Percentiles rank a stretch among this genome's conserved stretches.
Evolutionary conservation across 2,113 vertebrate species (phyloP).

Genomic region (Cercopithecus mona): DNA sequence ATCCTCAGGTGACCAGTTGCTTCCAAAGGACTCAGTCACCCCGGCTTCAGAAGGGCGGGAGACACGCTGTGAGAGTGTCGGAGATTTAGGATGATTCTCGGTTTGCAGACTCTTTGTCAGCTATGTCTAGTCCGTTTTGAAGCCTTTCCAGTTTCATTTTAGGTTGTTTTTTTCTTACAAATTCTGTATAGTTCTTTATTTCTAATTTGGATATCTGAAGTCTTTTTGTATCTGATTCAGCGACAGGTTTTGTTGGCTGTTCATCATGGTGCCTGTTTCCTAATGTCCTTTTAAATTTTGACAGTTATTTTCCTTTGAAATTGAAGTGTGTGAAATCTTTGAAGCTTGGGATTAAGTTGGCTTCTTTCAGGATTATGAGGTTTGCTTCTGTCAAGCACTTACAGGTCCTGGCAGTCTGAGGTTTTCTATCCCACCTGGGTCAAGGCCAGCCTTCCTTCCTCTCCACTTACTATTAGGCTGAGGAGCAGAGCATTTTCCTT

Average conservation of each 20-base stretch:
- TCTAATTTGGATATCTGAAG: background rate
- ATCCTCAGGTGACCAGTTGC: background rate
- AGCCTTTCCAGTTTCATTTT: background rate
- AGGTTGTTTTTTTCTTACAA: background rate
- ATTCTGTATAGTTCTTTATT: background rate
- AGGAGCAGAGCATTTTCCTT: background rate
- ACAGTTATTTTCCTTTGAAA: background rate
- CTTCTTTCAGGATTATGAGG: background rate
- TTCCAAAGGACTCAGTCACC: background rate
- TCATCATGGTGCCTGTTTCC: background rate
- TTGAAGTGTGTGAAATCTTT: background rate
- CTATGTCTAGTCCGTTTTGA: background rate
- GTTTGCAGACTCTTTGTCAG: background rate
- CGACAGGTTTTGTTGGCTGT: background rate
- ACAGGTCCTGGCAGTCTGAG: background rate
- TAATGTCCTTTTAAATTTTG: background rate
- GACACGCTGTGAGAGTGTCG: fast-evolving
- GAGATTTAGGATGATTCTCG: background rate
- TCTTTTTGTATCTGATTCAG: background rate
- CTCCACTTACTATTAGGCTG: background rate
- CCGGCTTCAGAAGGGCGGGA: background rate
- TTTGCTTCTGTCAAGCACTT: background rate
- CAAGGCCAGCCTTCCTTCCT: background rate
- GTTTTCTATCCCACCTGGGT: background rate
- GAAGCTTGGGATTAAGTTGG: background rate